Evolutionary conservation across 2,113 vertebrate species (phyloP), one percentile per base, ranked within the genome.

Genomic region (Melanostigma gelatinosum): DNA sequence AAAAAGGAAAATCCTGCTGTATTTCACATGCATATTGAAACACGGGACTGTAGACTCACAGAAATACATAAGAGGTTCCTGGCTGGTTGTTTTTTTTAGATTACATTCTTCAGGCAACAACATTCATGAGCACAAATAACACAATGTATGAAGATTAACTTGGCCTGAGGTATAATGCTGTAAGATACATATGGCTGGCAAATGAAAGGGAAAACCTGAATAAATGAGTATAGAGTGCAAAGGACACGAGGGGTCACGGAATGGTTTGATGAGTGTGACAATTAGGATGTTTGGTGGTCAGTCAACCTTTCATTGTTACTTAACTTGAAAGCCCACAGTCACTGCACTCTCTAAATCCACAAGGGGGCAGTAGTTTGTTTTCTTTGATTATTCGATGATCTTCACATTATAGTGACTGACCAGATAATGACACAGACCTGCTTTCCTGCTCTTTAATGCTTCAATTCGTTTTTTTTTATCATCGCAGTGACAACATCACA

Each of bases 291-390:
- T 32, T 22, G 32, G 7, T 13, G 2, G 46, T 75, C 22, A 27
- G 22, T 75, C 27, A 16, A n/a, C 8, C 7, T 60, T 61, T 42
- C 27, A 67, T 36, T 50, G 16, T 40, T 10, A 32, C 9, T 54
- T 63, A 27, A 61, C 42, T 55, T 54, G 7, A 44, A 18, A 22
- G 24, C 20, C 38, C 18, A 61, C 34, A 1, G 36, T 15, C 15
- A 32, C 32, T 5, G 27, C 55, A 24, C 52, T 66, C 55, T 38
- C 3, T 48, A 5, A 24, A 20, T 75, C 85, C 92, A 91, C 79
- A 27, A 87, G 93, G 72, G 85, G 92, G 91, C 87, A 91, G 89
- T 87, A 88, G 74, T 79, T 75, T 34, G 44, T 87, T 79, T 86
- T 70, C 34, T 79, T 46, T 77, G 20, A 18, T 64, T 12, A 24